Percentiles rank a stretch among this genome's conserved stretches.
phyloP scores from a whole-genome alignment of 1,140 invertebrate genomes.

The Drosophila oshimai region DNA sequence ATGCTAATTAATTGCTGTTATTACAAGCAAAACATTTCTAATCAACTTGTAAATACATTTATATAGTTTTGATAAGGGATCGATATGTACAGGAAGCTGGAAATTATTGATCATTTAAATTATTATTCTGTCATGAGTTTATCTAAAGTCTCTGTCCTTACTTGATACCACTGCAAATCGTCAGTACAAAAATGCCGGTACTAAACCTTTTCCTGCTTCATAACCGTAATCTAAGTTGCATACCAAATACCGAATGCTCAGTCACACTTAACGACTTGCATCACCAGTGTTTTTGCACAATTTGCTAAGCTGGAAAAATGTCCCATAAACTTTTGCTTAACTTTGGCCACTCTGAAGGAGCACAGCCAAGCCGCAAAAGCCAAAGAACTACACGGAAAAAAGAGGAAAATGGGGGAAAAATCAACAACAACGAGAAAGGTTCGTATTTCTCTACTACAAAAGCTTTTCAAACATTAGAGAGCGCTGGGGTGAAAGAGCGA shows the following conservation, averaged over 20 bases:
- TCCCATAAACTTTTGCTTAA: slow-evolving; percentile 40
- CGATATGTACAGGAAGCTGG: too few species aligned
- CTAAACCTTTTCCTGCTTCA: too few species aligned
- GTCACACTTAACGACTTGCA: too few species aligned
- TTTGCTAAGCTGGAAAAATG: slow-evolving; percentile 26
- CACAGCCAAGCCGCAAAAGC: slow-evolving; percentile 60
- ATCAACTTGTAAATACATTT: not conserved
- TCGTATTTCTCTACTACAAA: slow-evolving; percentile 77
- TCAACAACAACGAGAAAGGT: slow-evolving; percentile 18
- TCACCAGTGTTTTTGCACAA: slow-evolving; percentile 6
- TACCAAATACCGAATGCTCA: not conserved
- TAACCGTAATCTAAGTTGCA: not conserved
- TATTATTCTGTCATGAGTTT: too few species aligned
- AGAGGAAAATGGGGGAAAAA: not conserved
- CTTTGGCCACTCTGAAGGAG: slow-evolving; percentile 62
- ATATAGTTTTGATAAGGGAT: not conserved
- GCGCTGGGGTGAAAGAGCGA: slow-evolving; percentile 2
- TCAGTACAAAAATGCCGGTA: too few species aligned
- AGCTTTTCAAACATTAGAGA: slow-evolving; percentile 46
- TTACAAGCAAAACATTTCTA: not conserved
- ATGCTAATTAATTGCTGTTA: not conserved
- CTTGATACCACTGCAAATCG: too few species aligned
- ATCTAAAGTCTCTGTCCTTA: too few species aligned
- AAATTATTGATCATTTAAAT: too few species aligned
- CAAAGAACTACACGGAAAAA: slow-evolving; percentile 29